Evolutionary conservation across 2,113 vertebrate genomes (phyloP).

Genomic region (Rousettus leschenaultii): DNA sequence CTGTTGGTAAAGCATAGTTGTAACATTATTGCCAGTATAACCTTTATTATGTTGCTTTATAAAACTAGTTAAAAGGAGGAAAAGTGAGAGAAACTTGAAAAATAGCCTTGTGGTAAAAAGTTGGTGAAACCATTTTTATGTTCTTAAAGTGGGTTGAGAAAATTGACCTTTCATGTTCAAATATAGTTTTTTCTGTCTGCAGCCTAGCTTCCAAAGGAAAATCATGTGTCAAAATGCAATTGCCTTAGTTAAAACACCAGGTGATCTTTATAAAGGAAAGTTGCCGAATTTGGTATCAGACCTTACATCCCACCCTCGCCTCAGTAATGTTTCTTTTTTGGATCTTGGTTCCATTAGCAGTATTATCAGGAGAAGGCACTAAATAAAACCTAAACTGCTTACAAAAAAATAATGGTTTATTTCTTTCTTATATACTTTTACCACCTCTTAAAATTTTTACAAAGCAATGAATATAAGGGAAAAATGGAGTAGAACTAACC

Average conservation of each 20-base stretch:
- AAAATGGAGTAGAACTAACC: conserved; percentile 5
- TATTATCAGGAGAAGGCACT: not conserved
- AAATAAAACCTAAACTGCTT: conserved; percentile 36
- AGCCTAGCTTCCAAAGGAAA: not conserved
- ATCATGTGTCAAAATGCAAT: not conserved
- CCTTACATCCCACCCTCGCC: not conserved
- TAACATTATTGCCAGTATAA: not conserved
- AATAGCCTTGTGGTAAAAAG: not conserved
- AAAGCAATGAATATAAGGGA: conserved; percentile 12
- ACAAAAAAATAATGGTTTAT: conserved; percentile 40
- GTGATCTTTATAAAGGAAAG: not conserved
- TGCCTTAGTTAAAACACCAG: not conserved
- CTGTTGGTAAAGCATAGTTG: not conserved
- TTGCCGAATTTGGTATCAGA: not conserved
- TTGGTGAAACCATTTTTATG: not conserved
- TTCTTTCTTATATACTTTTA: not conserved
- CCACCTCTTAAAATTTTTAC: conserved; percentile 45
- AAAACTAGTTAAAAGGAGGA: not conserved
- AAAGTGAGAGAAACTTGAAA: not conserved
- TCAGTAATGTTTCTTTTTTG: not conserved
- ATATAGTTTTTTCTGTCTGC: not conserved
- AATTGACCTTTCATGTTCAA: not conserved
- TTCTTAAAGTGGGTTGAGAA: not conserved
- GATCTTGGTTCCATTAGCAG: not conserved
- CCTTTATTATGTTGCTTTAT: not conserved